These are phyloP conservation scores for Pachyramphus minor DNA, from an alignment of 2,113 vertebrate genomes.

Conservation along the genomic window DNA sequence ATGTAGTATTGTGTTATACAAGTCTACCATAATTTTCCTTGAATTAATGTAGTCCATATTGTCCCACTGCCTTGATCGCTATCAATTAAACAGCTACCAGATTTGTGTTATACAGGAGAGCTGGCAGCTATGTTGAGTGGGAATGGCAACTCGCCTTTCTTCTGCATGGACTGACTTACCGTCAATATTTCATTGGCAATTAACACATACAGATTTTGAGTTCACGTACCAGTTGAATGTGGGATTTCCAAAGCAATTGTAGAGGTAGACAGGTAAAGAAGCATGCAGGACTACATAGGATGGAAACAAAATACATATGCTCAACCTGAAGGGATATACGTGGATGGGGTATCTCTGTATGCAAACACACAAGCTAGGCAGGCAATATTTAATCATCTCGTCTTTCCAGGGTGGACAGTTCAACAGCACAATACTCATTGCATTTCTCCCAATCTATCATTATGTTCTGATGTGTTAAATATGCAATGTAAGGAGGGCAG, in stretches of 20 bases:
- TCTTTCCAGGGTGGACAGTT: conserved; percentile 59
- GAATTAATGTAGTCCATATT: conserved; percentile 39
- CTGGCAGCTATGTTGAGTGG: conserved; percentile 5
- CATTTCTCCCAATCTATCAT: conserved; percentile 7
- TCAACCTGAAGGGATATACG: background rate
- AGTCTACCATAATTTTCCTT: conserved; percentile 69
- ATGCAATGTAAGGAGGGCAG: conserved; percentile 59
- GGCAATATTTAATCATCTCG: conserved; percentile 11
- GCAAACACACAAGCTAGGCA: background rate
- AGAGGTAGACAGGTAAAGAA: background rate
- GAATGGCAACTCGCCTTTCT: background rate
- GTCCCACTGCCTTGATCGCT: conserved; percentile 11
- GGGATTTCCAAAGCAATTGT: background rate
- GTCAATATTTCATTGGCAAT: conserved; percentile 9
- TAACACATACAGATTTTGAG: background rate
- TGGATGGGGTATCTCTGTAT: background rate
- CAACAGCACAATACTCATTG: conserved; percentile 30
- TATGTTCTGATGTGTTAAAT: conserved; percentile 49
- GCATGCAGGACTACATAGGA: background rate
- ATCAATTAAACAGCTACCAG: conserved; percentile 9
- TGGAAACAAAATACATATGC: background rate
- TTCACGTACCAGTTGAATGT: conserved; percentile 39
- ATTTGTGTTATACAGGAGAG: background rate
- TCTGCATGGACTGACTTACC: background rate
- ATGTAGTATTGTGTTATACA: conserved; percentile 71